Base-by-base conservation (phyloP, 1,140 invertebrate species). In the Megalopta genalis region DNA sequence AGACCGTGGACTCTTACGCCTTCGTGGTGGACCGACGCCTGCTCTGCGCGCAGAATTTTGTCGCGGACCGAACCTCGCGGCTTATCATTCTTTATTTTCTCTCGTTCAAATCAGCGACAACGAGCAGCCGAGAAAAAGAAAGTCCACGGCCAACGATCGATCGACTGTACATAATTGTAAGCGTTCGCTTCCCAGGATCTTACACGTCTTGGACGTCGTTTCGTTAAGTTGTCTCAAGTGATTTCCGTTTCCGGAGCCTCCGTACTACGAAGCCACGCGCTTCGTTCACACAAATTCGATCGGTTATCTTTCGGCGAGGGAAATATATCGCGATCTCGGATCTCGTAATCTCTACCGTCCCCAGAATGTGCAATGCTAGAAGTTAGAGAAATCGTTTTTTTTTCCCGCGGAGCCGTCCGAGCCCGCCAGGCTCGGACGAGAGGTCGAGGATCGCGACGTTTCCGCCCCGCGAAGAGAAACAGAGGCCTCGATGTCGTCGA, bases 341-440 rank as follows among this genome's bases (percentile, higher is more conserved):
- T 86, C 59, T 77, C 57, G 77, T n/a, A 83, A 83, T 81, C 80
- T 86, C 32, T 83, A 85, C 85, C 88, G 87, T 90, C 84, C 86
- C 75, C 66, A 66, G 73, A 84, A 76, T 85, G 88, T 90, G 88
- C 87, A 88, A 89, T 90, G 81, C 46, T 89, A 90, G 87, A 86
- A 82, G 74, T 84, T 89, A 90, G 86, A 82, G 70, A 57, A 57
- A 57, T 21, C 21, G n/a, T n/a, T 57, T 5, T n/a, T n/a, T n/a
- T 57, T 5, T n/a, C 7, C 54, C 54, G 21, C 54, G 54, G 18
- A n/a, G 21, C 21, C 54, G n/a, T n/a, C 32, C n/a, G 27, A 32
- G 16, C 54, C 18, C 10, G 37, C n/a, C 42, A 23, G 7, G 32
- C 27, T 46, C 23, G 46, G 32, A 32, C 12, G 25, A 62, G 25